Conservation (phyloP, 2,888 invertebrate species). For the Actias luna region DNA sequence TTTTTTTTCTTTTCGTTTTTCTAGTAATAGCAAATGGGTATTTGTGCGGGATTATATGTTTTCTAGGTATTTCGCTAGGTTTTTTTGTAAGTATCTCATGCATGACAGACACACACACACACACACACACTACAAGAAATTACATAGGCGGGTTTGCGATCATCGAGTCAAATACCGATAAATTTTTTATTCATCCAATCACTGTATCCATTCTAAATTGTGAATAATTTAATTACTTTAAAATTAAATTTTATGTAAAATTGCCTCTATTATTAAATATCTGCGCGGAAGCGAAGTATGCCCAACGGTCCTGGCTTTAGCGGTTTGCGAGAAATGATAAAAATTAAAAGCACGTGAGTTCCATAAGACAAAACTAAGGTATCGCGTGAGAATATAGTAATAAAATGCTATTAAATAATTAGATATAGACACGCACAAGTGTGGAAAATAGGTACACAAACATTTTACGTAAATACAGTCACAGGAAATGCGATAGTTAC, state of each 20-base stretch:
- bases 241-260: background rate
- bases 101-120: slow-evolving; percentile 55
- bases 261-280: slow-evolving; percentile 34
- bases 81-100: background rate
- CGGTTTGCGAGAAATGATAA: slow-evolving; percentile 64
- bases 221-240: slow-evolving; percentile 18
- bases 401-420: slow-evolving; percentile 61
- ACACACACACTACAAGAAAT: slow-evolving; percentile 60
- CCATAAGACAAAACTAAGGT: slow-evolving; percentile 52
- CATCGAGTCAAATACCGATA: slow-evolving; percentile 62
- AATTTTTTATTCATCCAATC: background rate
- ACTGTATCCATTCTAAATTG: slow-evolving; percentile 16
- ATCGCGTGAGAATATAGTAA: slow-evolving; percentile 60
- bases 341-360: slow-evolving; percentile 65
- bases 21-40: background rate
- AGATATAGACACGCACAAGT: slow-evolving; percentile 72
- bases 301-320: slow-evolving; percentile 53
- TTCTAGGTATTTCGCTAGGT: background rate
- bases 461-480: slow-evolving; percentile 48
- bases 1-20: background rate
- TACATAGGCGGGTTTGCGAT: slow-evolving; percentile 77
- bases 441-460: slow-evolving; percentile 43
- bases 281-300: slow-evolving; percentile 55
- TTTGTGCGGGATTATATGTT: background rate
- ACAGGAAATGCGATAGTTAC: slow-evolving; percentile 51